Base-by-base conservation (phyloP, 2,888 invertebrate species). In the Ceramica pisi region DNA sequence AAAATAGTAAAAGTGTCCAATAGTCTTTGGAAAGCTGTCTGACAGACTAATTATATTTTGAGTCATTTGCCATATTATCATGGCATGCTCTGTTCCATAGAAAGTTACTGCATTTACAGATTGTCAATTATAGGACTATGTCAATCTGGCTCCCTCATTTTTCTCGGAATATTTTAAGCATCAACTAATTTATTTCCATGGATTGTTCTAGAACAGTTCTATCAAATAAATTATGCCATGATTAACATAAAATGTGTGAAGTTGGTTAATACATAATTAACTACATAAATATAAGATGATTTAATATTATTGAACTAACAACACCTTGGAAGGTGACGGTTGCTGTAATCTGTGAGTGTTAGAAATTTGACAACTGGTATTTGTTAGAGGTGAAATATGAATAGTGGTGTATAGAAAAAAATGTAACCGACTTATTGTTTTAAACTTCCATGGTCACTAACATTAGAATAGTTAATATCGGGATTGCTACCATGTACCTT, bases 231-330 rank as follows among this genome's bases (percentile, higher is more conserved):
- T n/a, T 7, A 44, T 44, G 1, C 8, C 7, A 31, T 12, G 6
- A 53, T 71, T 71, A 46, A n/a, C 53, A 60, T 60, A 55, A n/a
- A 23, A 61, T 9, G 23, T 62, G 44, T 62, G 16, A 70, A 62
- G 44, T 56, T 62, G 8, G 31, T 62, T 19, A 70, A 50, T 21
- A n/a, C 2, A 50, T 53, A 38, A 70, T 67, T 46, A 67, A 38
- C 10, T 12, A 46, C 16, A 16, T 44, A 1, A 16, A 16, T 44
- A 44, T 16, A 60, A 60, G 35, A 53, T 70, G 23, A 68, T 35
- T 59, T 26, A 70, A 66, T 38, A 48, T 57, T 41, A 44, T 9
- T 55, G 19, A 7, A 23, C 21, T 31, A 50, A 41, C 48, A 31
- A 7, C 23, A 41, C 60, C 14, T 46, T 48, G n/a, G 26, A 69